Percentiles rank a stretch among this genome's conserved stretches.
phyloP scores from a whole-genome alignment of 2,113 vertebrate species.

The Orcinus orca region DNA sequence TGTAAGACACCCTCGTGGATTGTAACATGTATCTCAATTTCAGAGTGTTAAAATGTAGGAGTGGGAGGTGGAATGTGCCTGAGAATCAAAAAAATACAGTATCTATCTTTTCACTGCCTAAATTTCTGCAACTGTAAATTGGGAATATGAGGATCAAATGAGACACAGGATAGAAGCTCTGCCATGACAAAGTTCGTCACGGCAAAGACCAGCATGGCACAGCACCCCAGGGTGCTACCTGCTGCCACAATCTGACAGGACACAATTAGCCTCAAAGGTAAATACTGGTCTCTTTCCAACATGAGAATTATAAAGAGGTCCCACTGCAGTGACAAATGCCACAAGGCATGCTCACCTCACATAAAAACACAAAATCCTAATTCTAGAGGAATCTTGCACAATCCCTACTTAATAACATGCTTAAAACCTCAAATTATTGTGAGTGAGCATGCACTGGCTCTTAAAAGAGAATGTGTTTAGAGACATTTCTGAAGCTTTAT shows the following conservation, averaged over 20 bases:
- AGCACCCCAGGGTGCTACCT: background rate
- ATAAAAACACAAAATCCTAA: conserved; percentile 45
- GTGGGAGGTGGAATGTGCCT: background rate
- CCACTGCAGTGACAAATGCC: conserved; percentile 29
- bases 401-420: conserved; percentile 21
- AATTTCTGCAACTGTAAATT: conserved; percentile 1
- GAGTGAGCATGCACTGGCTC: background rate
- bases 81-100: conserved; percentile 2
- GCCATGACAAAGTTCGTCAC: background rate
- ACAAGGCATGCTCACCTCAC: background rate
- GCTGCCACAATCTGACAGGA: background rate
- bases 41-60: background rate
- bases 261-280: conserved; percentile 11
- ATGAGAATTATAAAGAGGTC: conserved; percentile 30
- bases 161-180: background rate
- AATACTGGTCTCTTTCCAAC: conserved; percentile 11
- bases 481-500: conserved; percentile 17
- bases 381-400: conserved; percentile 17
- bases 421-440: background rate
- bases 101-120: background rate
- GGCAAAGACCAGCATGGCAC: background rate
- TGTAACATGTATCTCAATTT: conserved; percentile 12
- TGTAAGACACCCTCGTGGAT: background rate
- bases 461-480: conserved; percentile 5
- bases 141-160: background rate